Evolutionary conservation across 2,113 vertebrate genomes (phyloP).

Genomic region (Grammomys surdaster): DNA sequence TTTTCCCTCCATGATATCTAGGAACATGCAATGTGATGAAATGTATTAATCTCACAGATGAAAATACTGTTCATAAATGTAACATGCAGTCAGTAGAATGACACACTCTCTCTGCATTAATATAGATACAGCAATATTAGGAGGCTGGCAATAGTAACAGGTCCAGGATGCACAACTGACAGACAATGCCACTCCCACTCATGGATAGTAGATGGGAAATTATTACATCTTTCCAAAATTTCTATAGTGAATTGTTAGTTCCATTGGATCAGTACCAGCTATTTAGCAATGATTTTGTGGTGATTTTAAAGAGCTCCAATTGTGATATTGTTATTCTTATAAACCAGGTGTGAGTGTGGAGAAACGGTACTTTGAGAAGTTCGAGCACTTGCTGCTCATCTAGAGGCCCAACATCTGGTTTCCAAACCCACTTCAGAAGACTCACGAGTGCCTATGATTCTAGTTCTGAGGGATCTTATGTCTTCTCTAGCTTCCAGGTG

Average conservation of each 20-base stretch:
- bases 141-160: too few relatives aligned
- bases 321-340: neutral
- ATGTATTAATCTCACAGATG: neutral
- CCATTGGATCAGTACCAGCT: neutral
- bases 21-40: neutral
- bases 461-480: neutral
- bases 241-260: neutral
- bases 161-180: neutral
- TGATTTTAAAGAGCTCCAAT: neutral
- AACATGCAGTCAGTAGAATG: too few relatives aligned
- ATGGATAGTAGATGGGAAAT: neutral
- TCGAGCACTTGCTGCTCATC: neutral
- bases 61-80: neutral
- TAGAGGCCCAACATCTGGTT: neutral
- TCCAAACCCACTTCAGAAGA: neutral
- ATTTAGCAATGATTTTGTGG: neutral
- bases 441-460: neutral
- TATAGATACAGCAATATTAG: neutral
- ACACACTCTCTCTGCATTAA: neutral
- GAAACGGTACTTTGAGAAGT: too few relatives aligned
- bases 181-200: neutral
- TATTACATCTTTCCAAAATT: neutral
- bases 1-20: neutral
- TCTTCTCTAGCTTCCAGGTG: neutral
- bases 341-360: neutral